Percentiles rank a stretch among this genome's conserved stretches.
phyloP scores from a whole-genome alignment of 2,113 vertebrate genomes.

The Syngnathus scovelli region DNA sequence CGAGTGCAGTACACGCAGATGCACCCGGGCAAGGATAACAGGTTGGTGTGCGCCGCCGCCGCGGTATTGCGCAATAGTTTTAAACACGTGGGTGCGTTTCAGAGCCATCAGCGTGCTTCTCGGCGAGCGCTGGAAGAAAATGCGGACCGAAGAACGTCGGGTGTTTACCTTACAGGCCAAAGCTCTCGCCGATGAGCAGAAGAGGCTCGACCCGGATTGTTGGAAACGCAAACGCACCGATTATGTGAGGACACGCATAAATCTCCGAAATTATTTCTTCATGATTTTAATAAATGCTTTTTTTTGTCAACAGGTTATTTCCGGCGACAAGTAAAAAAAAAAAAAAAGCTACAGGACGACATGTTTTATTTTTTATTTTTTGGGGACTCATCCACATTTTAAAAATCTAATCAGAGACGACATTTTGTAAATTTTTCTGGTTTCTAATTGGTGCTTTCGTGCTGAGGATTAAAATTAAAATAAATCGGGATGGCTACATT shows the following conservation, averaged over 20 bases:
- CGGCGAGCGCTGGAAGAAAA: conserved; percentile 97
- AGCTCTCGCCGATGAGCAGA: conserved; percentile 95
- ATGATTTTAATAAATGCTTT: background rate
- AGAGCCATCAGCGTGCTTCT: conserved; percentile 99
- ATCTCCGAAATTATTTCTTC: background rate
- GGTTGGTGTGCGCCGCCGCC: conserved; percentile 59
- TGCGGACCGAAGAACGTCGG: conserved; percentile 91
- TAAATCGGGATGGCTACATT: background rate
- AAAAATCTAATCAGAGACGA: background rate
- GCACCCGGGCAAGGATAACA: conserved; percentile 99
- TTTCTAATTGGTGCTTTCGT: background rate
- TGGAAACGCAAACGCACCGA: conserved; percentile 98
- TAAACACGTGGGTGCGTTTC: conserved; percentile 10
- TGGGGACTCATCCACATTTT: background rate
- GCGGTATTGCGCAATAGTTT: no score
- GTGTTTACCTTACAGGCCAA: conserved; percentile 94
- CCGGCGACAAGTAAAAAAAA: conserved; percentile 43
- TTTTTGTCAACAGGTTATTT: conserved; percentile 77
- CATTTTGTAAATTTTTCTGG: background rate
- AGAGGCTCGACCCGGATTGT: conserved; percentile 95
- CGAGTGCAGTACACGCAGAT: conserved; percentile 97
- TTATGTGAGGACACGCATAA: conserved; percentile 75
- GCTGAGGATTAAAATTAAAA: background rate
- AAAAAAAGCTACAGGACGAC: no score
- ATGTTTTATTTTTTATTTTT: background rate